Percentiles rank a stretch among this genome's conserved stretches.
These are phyloP conservation scores for Sparus aurata DNA, from an alignment of 2,797 vertebrate species.

Conservation along the genomic window DNA sequence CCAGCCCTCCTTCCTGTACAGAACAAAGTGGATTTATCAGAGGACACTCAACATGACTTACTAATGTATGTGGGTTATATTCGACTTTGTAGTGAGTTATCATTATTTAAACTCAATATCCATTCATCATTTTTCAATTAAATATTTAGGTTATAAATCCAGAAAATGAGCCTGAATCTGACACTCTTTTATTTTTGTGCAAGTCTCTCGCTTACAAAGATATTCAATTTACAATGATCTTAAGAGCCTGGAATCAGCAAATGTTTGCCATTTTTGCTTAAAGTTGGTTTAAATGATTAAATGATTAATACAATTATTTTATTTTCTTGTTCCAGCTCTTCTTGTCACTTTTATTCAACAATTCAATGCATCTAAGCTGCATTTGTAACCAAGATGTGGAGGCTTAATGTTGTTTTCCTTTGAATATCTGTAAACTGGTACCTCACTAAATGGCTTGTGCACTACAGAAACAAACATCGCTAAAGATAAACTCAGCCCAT, in stretches of 20 bases:
- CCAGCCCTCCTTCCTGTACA: slow-evolving; percentile 89
- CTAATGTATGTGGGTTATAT: neutral
- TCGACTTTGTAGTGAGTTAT: slow-evolving; percentile 9
- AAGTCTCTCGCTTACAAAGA: neutral
- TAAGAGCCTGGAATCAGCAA: neutral
- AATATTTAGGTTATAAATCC: too few relatives aligned
- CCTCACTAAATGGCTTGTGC: neutral
- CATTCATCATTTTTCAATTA: too few relatives aligned
- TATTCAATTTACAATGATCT: neutral
- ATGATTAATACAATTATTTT: too few relatives aligned
- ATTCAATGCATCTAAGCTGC: neutral
- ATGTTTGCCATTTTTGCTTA: neutral
- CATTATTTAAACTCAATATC: neutral
- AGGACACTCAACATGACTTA: too few relatives aligned
- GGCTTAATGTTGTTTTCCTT: neutral
- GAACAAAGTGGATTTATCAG: neutral
- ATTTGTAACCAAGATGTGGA: neutral
- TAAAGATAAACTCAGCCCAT: slow-evolving; percentile 6
- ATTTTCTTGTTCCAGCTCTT: neutral
- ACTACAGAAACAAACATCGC: neutral
- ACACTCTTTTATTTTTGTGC: too few relatives aligned
- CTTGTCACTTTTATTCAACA: neutral
- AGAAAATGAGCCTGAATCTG: too few relatives aligned
- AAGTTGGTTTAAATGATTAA: too few relatives aligned
- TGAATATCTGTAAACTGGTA: neutral